A percentile compares a stretch with the other conserved stretches of the same genome.
Evolutionary conservation across 37 sponge, comb jelly and placozoan species (phyloP).

Genomic region (Bolinopsis microptera): DNA sequence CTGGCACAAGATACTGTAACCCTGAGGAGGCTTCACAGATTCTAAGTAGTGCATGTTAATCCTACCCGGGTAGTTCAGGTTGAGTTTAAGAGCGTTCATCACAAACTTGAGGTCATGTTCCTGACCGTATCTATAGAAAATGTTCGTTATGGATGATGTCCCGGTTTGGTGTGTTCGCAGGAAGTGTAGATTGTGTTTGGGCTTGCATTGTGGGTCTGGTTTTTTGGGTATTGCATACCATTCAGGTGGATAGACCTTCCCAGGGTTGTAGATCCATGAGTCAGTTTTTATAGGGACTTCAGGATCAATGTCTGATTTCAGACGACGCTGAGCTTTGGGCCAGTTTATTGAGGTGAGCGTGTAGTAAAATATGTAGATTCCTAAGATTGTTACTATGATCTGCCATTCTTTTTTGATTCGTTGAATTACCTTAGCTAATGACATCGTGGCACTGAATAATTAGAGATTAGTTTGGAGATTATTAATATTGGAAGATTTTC

Average conservation of each 20-base stretch:
- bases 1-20: slow-evolving; percentile 32
- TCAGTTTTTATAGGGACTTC: neutral
- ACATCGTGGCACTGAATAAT: neutral
- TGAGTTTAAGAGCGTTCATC: neutral
- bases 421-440: neutral
- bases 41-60: neutral
- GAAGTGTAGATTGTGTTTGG: neutral
- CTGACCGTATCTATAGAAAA: slow-evolving; percentile 44
- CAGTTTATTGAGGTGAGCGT: neutral
- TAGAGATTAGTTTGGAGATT: too few relatives aligned
- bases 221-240: neutral
- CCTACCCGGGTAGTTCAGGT: slow-evolving; percentile 8
- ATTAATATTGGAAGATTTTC: too few relatives aligned
- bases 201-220: neutral
- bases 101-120: slow-evolving; percentile 33
- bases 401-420: neutral
- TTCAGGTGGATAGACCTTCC: neutral
- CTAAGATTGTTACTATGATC: neutral
- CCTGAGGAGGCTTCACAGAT: neutral
- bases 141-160: slow-evolving; percentile 19
- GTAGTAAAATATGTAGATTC: neutral
- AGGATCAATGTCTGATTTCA: neutral
- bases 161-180: slow-evolving; percentile 49
- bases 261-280: slow-evolving; percentile 21
- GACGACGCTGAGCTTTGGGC: neutral